These are phyloP conservation scores for Adela reaumurella DNA, from an alignment of 2,888 invertebrate species.

Conservation along the genomic window DNA sequence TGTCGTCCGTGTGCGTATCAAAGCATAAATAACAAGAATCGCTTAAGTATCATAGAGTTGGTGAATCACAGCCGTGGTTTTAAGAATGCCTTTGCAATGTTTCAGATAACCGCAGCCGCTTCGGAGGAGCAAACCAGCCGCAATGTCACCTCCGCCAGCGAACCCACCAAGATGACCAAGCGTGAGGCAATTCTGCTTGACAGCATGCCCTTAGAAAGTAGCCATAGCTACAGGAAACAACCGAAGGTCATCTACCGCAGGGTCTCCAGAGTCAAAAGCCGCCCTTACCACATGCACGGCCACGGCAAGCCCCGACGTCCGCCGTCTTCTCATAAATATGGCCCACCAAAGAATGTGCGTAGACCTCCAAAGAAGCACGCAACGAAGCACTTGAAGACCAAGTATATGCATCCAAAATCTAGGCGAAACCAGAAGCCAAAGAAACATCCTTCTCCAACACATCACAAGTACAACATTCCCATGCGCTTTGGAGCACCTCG, in stretches of 20 bases:
- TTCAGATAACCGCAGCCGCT: background rate
- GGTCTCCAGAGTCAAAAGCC: constrained; percentile 18
- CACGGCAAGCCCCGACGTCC: constrained; percentile 20
- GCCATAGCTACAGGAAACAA: constrained; percentile 18
- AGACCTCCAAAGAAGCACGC: constrained; percentile 25
- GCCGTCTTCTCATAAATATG: constrained; percentile 20
- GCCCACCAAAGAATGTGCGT: constrained; percentile 19
- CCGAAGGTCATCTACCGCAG: constrained; percentile 30
- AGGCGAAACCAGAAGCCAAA: background rate
- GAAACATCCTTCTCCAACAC: no score
- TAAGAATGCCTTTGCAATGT: no score
- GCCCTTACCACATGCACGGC: constrained; percentile 10
- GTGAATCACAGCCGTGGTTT: no score
- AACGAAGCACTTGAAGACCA: constrained; percentile 18
- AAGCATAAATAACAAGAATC: no score
- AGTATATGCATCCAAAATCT: constrained; percentile 17
- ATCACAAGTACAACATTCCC: no score
- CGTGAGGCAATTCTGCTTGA: constrained; percentile 30
- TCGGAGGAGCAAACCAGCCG: constrained; percentile 1
- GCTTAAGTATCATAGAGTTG: no score
- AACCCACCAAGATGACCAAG: constrained; percentile 18
- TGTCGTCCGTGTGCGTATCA: no score
- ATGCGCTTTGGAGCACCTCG: no score
- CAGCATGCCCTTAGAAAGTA: constrained; percentile 21
- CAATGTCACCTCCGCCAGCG: constrained; percentile 16